Percentiles rank a stretch among this genome's conserved stretches.
Conservation (phyloP, 2,888 invertebrate genomes). For the Crematogaster levior region DNA sequence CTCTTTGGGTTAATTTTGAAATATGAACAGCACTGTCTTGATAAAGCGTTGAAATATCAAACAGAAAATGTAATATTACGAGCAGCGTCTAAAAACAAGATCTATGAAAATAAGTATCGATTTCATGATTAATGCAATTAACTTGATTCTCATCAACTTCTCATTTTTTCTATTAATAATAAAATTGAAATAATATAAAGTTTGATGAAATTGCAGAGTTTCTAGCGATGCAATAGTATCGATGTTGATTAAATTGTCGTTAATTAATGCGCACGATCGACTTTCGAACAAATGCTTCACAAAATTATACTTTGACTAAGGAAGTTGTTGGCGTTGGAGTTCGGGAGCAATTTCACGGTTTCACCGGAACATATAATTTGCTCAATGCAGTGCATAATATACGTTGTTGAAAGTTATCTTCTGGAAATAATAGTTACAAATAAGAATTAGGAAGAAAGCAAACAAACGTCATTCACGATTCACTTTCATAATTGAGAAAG, state of each 20-base stretch:
- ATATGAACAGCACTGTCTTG: neutral
- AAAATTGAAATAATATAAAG: conserved; percentile 25
- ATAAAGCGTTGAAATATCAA: conserved; percentile 3
- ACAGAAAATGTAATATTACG: conserved; percentile 1
- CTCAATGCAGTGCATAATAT: conserved; percentile 34
- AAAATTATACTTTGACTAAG: conserved; percentile 48
- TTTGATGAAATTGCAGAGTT: conserved; percentile 29
- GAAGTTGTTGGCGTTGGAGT: conserved; percentile 32
- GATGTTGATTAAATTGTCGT: conserved; percentile 41
- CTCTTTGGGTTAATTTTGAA: conserved; percentile 4
- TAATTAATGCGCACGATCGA: conserved; percentile 64
- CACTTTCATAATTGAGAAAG: neutral
- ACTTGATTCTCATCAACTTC: neutral
- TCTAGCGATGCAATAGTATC: conserved; percentile 36
- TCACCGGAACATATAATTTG: conserved; percentile 47
- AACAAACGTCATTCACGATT: conserved; percentile 11
- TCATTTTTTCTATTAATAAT: conserved; percentile 7
- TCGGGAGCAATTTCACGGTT: conserved; percentile 46
- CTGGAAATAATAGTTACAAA: conserved; percentile 22
- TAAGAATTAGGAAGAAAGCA: conserved; percentile 12
- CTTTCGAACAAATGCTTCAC: conserved; percentile 51
- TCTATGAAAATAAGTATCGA: neutral
- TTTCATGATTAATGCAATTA: neutral
- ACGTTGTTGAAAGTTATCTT: conserved; percentile 30
- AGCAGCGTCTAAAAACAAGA: neutral